phyloP scores from a whole-genome alignment of 1,140 invertebrate species.

The Phocides pigmalion region DNA sequence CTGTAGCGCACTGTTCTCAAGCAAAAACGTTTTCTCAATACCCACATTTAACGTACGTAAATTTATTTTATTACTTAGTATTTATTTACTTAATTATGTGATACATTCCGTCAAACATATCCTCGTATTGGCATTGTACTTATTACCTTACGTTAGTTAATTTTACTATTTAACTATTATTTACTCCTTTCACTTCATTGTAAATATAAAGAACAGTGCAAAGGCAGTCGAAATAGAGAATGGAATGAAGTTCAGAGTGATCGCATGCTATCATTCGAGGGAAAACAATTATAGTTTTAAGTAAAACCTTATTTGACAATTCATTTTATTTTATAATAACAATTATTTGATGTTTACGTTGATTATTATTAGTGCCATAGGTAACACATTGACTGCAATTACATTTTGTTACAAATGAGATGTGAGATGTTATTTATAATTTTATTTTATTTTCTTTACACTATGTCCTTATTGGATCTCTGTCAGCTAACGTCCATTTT shows the following conservation, averaged over 20 bases:
- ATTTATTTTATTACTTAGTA: too few species aligned
- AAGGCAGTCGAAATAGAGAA: neutral
- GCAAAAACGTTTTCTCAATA: too few species aligned
- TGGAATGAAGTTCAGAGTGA: neutral
- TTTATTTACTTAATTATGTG: too few species aligned
- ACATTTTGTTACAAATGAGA: conserved; percentile 20
- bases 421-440: conserved; percentile 24
- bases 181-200: neutral
- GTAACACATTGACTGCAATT: conserved; percentile 36
- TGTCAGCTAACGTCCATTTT: conserved; percentile 42
- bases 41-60: too few species aligned
- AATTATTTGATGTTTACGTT: conserved; percentile 38
- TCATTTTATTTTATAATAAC: conserved; percentile 42
- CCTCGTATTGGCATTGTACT: conserved; percentile 14
- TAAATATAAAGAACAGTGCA: conserved; percentile 9
- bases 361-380: conserved; percentile 56
- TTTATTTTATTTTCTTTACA: neutral
- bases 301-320: conserved; percentile 50
- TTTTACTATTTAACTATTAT: neutral
- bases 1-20: neutral
- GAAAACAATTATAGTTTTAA: conserved; percentile 30
- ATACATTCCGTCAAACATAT: neutral
- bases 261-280: neutral
- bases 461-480: conserved; percentile 39
- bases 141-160: too few species aligned